A percentile compares a stretch with the other conserved stretches of the same genome.
phyloP scores from a whole-genome alignment of 2,113 vertebrate genomes.

The Myotis yumanensis region DNA sequence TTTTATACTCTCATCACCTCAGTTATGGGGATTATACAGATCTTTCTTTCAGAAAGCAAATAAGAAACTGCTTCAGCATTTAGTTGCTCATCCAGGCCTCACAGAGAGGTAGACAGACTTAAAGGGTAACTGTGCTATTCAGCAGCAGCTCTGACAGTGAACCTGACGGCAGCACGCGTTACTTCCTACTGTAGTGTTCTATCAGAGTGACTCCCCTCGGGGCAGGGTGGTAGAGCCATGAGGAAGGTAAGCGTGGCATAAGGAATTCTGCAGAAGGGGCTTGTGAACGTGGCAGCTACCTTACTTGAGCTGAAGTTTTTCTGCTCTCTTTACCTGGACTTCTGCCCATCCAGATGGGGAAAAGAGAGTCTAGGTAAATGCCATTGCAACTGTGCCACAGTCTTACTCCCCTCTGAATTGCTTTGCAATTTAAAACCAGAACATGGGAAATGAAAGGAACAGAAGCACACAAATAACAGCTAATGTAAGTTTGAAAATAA shows the following conservation, averaged over 20 bases:
- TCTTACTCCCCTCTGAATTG: not conserved
- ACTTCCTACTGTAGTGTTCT: not conserved
- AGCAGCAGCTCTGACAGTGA: not conserved
- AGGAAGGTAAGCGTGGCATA: not conserved
- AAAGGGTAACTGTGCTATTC: not conserved
- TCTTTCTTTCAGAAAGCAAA: not conserved
- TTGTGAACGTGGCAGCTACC: not conserved
- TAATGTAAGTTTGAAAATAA: slow-evolving; percentile 23
- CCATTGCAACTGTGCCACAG: not conserved
- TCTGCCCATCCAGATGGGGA: not conserved
- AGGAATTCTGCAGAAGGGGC: not conserved
- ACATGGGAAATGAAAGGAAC: not conserved
- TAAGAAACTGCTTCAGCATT: not conserved
- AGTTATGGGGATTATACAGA: not conserved
- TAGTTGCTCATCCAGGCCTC: not conserved
- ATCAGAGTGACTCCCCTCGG: not conserved
- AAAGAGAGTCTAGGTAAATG: not conserved
- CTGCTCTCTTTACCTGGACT: not conserved
- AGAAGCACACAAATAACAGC: not conserved
- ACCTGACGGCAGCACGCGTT: not conserved
- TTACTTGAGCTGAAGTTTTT: not conserved
- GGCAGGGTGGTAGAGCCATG: not conserved
- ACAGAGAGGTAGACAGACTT: not conserved
- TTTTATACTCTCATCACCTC: not conserved
- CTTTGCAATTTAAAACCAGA: slow-evolving; percentile 54